Conservation (phyloP, 2,888 invertebrate species). For the Ichneumoninae sp. region DNA sequence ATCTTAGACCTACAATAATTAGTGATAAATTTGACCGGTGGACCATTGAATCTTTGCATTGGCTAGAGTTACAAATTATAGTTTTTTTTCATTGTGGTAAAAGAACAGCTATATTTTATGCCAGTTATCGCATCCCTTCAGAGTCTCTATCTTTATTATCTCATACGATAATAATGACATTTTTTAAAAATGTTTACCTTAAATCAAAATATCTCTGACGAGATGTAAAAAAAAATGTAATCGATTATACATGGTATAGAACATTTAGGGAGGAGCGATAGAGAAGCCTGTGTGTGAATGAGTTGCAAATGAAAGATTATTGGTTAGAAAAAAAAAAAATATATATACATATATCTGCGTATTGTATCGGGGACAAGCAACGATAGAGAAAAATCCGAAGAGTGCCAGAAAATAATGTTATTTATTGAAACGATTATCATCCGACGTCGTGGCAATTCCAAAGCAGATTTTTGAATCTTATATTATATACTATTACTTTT, state of each 20-base stretch:
- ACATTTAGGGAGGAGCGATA: conserved; percentile 4
- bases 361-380: conserved; percentile 2
- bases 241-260: not conserved
- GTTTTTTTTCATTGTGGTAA: not conserved
- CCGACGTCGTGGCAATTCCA: conserved; percentile 19
- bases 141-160: conserved; percentile 9
- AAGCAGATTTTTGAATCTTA: conserved; percentile 22
- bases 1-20: conserved; percentile 26
- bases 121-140: not conserved
- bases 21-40: conserved; percentile 42
- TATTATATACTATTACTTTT: conserved; percentile 44
- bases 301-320: conserved; percentile 25
- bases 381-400: not conserved
- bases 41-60: conserved; percentile 27
- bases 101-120: not conserved
- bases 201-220: conserved; percentile 11
- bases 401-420: conserved; percentile 57
- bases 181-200: not conserved
- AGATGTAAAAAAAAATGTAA: conserved; percentile 14
- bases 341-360: conserved; percentile 8
- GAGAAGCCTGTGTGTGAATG: conserved; percentile 13
- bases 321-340: not conserved
- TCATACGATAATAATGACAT: not conserved
- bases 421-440: conserved; percentile 52
- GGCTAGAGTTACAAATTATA: not conserved